Percentiles rank a stretch among this genome's conserved stretches.
Evolutionary conservation across 2,797 vertebrate genomes (phyloP).

Genomic region (Erethizon dorsatum): DNA sequence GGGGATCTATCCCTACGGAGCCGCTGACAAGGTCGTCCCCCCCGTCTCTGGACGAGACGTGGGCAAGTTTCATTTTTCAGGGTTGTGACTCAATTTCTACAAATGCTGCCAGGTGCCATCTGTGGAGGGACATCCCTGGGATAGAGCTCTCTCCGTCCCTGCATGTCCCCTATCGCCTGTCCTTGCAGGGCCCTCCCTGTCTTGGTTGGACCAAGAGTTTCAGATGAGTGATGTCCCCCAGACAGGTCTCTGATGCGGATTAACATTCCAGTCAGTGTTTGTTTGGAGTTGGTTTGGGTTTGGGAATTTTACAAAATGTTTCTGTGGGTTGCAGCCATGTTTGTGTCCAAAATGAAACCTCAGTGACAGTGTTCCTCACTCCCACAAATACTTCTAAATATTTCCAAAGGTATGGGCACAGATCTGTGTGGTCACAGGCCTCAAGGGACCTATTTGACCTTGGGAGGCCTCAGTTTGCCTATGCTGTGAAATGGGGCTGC

Average conservation of each 20-base stretch:
- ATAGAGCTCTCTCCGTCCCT: not conserved
- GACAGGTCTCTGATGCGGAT: not conserved
- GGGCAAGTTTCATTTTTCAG: slow-evolving; percentile 75
- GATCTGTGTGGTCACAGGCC: not conserved
- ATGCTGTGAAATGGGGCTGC: not conserved
- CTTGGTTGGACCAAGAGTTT: fast-evolving
- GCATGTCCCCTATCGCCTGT: not conserved
- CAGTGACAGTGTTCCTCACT: not conserved
- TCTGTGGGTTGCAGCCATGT: not conserved
- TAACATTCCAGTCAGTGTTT: not conserved
- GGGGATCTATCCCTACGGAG: slow-evolving; percentile 77
- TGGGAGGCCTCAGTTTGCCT: not conserved
- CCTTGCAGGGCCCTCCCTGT: fast-evolving
- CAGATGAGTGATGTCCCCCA: fast-evolving
- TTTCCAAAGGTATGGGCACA: not conserved
- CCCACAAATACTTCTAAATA: not conserved
- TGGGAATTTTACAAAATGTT: not conserved
- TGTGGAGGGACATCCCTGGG: too few relatives aligned
- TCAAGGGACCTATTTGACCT: not conserved
- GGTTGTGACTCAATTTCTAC: slow-evolving; percentile 69
- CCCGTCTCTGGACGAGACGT: slow-evolving; percentile 77
- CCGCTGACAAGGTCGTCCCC: slow-evolving; percentile 77
- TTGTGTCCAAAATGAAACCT: not conserved
- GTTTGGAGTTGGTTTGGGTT: not conserved
- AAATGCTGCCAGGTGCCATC: not conserved